Evolutionary conservation across 1,140 invertebrate species (phyloP), one percentile per base, ranked within the genome.

Genomic region (Sarcophaga bullata): DNA sequence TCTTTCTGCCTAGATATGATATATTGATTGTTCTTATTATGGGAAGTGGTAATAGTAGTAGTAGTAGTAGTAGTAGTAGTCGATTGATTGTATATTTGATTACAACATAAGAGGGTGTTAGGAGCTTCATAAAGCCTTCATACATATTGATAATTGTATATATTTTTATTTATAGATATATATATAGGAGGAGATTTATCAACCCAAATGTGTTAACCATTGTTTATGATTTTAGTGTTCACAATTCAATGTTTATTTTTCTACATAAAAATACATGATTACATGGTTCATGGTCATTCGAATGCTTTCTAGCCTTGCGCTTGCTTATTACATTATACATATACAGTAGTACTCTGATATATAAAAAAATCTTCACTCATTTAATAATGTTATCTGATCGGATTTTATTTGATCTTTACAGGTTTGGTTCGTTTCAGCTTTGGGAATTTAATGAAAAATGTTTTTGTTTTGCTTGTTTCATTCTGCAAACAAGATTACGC

Each of bases 71-170:
- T 68, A 68, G 62, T 68, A 19, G 62, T 68, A 68, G 62, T 37
- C 11, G 75, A 19, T 78, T 25, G 62, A 6, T 72, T 72, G 19
- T 72, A 25, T 25, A 17, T 25, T 78, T 78, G 49, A 78, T 78
- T 50, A 78, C 48, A 78, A 78, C 48, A 78, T 25, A 78, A 52
- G 48, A 50, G 75, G 48, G 19, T 78, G 75, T 78, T 48, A 50
- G 48, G n/a, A 78, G 75, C 48, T 78, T 78, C 49, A 78, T 17
- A 49, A 78, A 78, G 75, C 75, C 8, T 49, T 50, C 47, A n/a
- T 48, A 49, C 48, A 48, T 73, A 46, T 48, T 72, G 25, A 58
- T 58, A 58, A n/a, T 58, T 58, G n/a, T 58, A 58, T 11, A 37
- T 37, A 37, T 37, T 2, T 37, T 37, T 58, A 13, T 58, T 58